Evolutionary conservation across 2,113 vertebrate genomes (phyloP), one percentile per base, ranked within the genome.

Genomic region (Ictalurus furcatus): DNA sequence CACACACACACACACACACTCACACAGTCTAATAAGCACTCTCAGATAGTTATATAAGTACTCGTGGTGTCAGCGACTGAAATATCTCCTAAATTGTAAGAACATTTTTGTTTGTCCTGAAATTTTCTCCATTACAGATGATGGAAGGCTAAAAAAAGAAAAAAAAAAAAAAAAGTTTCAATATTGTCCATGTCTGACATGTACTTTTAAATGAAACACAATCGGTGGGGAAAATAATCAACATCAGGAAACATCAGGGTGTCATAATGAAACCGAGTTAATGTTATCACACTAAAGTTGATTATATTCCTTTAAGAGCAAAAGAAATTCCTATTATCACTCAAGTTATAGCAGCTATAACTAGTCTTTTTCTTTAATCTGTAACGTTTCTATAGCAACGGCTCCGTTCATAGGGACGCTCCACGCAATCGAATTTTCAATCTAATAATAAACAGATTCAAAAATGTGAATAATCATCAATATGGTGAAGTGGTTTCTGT

Each of bases 1-100:
- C n/a, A n/a, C n/a, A n/a, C n/a, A n/a, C n/a, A n/a, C 71, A 79
- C 76, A 79, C 90, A 87, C 59, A 63, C 86, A 59, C 65, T 74
- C 23, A 40, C 81, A 74, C 37, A 61, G 86, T 85, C 28, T 80
- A 67, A 82, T 83, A 71, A 89, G 81, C 69, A 76, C 81, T 76
- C 40, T 54, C 69, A 84, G 37, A 88, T n/a, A 78, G 84, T 74
- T 59, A 88, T 76, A 63, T 88, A 84, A 84, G 48, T n/a, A 16
- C 61, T 76, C 69, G 34, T 73, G n/a, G 40, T 73, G 40, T n/a
- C 67, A 84, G 81, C 52, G 3, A 61, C 17, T 40, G 40, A 84
- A 63, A 76, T 34, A 84, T 84, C 28, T 84, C 34, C 25, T 67
- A 73, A 59, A 74, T 59, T 59, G 65, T 73, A 67, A 83, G 48